A percentile compares a stretch with the other conserved stretches of the same genome.
These are phyloP conservation scores for Mycteria americana DNA, from an alignment of 2,797 vertebrate genomes.

Conservation along the genomic window DNA sequence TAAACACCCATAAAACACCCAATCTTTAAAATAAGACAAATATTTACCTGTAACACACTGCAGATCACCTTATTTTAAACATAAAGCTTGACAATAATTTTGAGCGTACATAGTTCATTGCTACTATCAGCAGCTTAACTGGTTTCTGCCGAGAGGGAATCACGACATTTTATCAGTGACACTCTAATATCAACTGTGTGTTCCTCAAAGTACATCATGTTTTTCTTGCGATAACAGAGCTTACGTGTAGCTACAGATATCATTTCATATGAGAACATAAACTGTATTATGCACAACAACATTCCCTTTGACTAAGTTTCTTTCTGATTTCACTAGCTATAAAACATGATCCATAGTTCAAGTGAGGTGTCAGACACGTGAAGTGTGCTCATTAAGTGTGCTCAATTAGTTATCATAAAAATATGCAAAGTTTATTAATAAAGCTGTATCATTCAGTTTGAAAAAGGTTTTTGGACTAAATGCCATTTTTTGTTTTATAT, in stretches of 20 bases:
- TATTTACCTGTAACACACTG: not conserved
- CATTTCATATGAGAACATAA: not conserved
- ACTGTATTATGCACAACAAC: not conserved
- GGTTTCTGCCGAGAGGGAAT: not conserved
- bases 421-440: not conserved
- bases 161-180: not conserved
- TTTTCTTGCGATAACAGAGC: not conserved
- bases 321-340: not conserved
- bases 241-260: not conserved
- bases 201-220: not conserved
- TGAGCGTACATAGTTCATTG: not conserved
- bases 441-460: not conserved
- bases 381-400: not conserved
- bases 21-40: conserved; percentile 18
- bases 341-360: not conserved
- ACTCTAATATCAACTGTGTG: not conserved
- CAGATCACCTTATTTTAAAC: not conserved
- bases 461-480: not conserved
- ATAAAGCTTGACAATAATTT: not conserved
- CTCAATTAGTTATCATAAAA: not conserved
- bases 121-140: not conserved
- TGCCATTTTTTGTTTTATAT: not conserved
- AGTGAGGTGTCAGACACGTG: not conserved
- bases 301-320: not conserved
- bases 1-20: not conserved